Conservation (phyloP, 1,140 invertebrate species). For the Heliconius eleuchia region DNA sequence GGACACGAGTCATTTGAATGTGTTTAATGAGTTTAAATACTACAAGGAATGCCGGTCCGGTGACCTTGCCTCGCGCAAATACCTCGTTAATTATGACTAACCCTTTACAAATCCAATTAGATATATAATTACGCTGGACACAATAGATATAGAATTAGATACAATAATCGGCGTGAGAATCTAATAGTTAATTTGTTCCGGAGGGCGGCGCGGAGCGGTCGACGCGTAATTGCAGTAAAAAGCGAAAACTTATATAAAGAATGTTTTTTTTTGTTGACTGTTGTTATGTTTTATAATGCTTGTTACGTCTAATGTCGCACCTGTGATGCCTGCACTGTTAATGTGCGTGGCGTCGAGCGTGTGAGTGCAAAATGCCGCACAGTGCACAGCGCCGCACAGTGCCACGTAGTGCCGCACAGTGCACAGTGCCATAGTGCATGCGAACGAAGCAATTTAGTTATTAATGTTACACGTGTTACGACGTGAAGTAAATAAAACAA, state of each 20-base stretch:
- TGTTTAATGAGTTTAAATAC: neutral
- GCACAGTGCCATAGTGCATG: neutral
- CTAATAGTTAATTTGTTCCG: slow-evolving; percentile 56
- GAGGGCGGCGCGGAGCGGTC: slow-evolving; percentile 44
- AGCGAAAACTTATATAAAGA: slow-evolving; percentile 38
- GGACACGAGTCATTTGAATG: neutral
- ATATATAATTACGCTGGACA: slow-evolving; percentile 12
- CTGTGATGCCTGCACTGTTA: slow-evolving; percentile 24
- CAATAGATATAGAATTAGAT: slow-evolving; percentile 39
- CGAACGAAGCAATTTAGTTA: neutral
- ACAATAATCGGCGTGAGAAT: slow-evolving; percentile 47
- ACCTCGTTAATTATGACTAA: slow-evolving; percentile 18
- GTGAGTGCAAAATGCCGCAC: neutral
- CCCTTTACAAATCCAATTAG: slow-evolving; percentile 8
- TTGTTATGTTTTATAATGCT: slow-evolving; percentile 42
- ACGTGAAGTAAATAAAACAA: neutral
- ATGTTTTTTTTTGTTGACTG: neutral
- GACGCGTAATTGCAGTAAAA: slow-evolving; percentile 49
- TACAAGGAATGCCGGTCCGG: neutral
- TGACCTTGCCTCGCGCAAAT: neutral
- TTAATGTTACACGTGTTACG: neutral
- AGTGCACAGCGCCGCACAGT: neutral
- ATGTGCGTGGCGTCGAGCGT: neutral
- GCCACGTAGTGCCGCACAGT: neutral
- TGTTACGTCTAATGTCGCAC: slow-evolving; percentile 44